Evolutionary conservation across 2,888 invertebrate species (phyloP).

Genomic region (Mythimna ferrago): DNA sequence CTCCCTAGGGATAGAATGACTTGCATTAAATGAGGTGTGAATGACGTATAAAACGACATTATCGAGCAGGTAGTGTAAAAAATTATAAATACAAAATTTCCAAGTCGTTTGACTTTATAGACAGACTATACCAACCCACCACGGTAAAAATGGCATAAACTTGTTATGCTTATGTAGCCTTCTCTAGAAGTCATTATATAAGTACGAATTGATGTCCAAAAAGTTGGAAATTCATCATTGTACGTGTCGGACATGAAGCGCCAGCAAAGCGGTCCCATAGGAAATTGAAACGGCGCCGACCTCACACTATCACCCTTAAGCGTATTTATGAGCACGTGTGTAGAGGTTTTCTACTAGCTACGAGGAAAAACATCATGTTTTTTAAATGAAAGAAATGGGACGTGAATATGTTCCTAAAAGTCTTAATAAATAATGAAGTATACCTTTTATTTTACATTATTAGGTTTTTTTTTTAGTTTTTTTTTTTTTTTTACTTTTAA

Average conservation of each 20-base stretch:
- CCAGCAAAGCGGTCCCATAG: slow-evolving; percentile 38
- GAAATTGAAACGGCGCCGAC: slow-evolving; percentile 51
- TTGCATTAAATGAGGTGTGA: too few species aligned
- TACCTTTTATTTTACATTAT: too few species aligned
- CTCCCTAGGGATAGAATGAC: too few species aligned
- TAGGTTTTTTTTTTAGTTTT: too few species aligned
- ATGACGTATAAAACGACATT: too few species aligned
- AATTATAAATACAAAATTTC: too few species aligned
- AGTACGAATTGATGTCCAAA: slow-evolving; percentile 1
- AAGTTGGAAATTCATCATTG: slow-evolving; percentile 20
- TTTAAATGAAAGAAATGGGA: background rate
- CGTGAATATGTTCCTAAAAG: background rate
- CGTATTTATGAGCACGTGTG: slow-evolving; percentile 17
- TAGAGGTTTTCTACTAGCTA: background rate
- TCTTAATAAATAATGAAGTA: background rate
- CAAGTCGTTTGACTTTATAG: too few species aligned
- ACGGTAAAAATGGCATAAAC: background rate
- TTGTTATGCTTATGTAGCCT: background rate
- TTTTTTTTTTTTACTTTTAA: too few species aligned
- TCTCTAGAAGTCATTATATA: background rate
- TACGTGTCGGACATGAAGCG: slow-evolving; percentile 6
- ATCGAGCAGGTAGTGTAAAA: too few species aligned
- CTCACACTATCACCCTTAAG: slow-evolving; percentile 3
- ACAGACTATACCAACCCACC: too few species aligned
- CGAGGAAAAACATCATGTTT: slow-evolving; percentile 10